Evolutionary conservation across 2,113 vertebrate species (phyloP), one percentile per base, ranked within the genome.

Genomic region (Ranitomeya imitator): DNA sequence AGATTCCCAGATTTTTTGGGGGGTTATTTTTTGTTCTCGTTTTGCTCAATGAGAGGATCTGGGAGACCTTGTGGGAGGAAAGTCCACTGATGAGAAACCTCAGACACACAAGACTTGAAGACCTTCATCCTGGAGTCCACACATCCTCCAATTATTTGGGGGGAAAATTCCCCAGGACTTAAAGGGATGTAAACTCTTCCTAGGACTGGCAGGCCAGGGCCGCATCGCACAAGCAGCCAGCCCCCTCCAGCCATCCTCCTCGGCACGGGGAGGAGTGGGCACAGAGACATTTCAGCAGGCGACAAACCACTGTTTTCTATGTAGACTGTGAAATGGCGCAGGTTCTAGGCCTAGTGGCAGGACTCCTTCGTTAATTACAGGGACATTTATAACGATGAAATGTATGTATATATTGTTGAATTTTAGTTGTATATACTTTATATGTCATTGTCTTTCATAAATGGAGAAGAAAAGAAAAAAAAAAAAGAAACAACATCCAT

Each of bases 351-450:
- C 55, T 80, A 8, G 55, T 37, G 61, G 15, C 37, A 12, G 61
- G 80, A 82, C 60, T 82, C 31, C 63, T 81, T 61, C 18, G 59
- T 71, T 92, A 92, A 92, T 90, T 91, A 93, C 91, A 93, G 92
- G 92, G 92, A 93, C 93, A 82, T 93, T 93, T 92, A 91, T 94
- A 93, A 93, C 88, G 87, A 95, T 94, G 96, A 94, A 94, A 94
- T 96, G 95, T 99, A 96, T 99, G 98, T 97, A 99, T 97, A 99
- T 97, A 96, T 96, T 97, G 96, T 96, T 95, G 95, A 95, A 97
- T 97, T 97, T 97, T 96, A 97, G 97, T 95, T 99, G 97, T 99
- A 98, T 96, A 99, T 96, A 97, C 96, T 98, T 99, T 99, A 97
- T 99, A 99, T 99, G 97, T 94, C 96, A 96, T 99, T 95, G 96